A percentile compares a stretch with the other conserved stretches of the same genome.
Evolutionary conservation across 2,797 vertebrate genomes (phyloP).

Genomic region (Mico argentatus): DNA sequence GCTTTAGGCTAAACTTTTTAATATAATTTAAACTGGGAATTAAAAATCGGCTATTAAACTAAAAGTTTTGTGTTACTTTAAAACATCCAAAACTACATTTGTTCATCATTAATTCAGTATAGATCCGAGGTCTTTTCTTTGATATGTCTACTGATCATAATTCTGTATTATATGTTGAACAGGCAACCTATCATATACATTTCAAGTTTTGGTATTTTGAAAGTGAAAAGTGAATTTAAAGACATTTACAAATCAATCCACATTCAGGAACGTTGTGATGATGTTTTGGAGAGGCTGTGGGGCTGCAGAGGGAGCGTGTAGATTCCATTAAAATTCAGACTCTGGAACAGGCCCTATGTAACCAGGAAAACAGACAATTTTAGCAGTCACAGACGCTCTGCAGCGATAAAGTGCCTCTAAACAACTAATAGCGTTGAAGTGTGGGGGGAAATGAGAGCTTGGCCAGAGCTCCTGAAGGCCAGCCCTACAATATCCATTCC

Average conservation of each 20-base stretch:
- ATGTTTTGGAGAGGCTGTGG: accelerated
- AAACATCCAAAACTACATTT: not conserved
- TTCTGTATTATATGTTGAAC: not conserved
- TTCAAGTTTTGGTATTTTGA: not conserved
- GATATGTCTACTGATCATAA: not conserved
- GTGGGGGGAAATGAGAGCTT: no score
- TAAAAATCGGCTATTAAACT: not conserved
- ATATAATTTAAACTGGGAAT: not conserved
- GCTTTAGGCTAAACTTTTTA: not conserved
- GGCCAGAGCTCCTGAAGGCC: not conserved
- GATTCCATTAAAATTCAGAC: accelerated
- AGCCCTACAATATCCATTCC: not conserved
- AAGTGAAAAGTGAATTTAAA: not conserved
- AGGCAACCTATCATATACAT: not conserved
- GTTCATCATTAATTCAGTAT: not conserved
- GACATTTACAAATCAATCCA: not conserved
- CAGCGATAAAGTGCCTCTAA: not conserved
- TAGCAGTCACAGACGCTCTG: not conserved
- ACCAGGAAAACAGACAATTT: accelerated
- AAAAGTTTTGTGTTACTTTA: not conserved
- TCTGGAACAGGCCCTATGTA: not conserved
- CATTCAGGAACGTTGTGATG: not conserved
- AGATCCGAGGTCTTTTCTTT: not conserved
- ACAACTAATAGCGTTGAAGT: accelerated
- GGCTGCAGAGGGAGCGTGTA: not conserved